These are phyloP conservation scores for Xenentodon cancila DNA, from an alignment of 2,797 vertebrate genomes.

Conservation along the genomic window DNA sequence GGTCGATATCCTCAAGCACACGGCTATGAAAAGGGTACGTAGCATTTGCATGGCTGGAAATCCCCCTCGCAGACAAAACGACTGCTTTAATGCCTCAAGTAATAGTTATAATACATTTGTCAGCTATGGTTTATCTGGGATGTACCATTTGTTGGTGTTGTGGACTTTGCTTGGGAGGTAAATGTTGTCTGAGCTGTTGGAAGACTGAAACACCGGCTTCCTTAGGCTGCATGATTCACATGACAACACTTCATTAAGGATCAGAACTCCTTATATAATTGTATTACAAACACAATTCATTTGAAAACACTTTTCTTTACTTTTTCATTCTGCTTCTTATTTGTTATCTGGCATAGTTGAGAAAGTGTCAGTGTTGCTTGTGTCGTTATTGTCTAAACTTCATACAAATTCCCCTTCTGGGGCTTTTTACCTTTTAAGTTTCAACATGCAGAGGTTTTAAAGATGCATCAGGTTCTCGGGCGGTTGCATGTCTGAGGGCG, in stretches of 20 bases:
- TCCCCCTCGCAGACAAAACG: constrained; percentile 30
- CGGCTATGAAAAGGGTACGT: constrained; percentile 79
- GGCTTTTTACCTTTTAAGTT: neutral
- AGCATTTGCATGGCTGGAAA: constrained; percentile 65
- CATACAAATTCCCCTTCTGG: too few species aligned
- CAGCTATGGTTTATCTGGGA: neutral
- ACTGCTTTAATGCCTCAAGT: constrained; percentile 43
- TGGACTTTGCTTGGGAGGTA: neutral
- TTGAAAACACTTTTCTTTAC: neutral
- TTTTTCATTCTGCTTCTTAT: neutral
- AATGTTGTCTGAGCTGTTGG: constrained; percentile 23
- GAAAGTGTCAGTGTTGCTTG: neutral
- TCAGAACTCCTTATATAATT: neutral
- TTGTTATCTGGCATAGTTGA: neutral
- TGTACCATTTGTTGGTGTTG: too few species aligned
- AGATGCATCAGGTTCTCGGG: constrained; percentile 24
- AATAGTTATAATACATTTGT: constrained; percentile 16
- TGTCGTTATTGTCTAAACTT: neutral
- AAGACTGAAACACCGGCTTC: constrained; percentile 3
- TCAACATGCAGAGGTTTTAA: constrained; percentile 13
- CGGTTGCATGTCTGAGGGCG: too few species aligned
- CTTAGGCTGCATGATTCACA: constrained; percentile 1
- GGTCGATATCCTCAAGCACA: constrained; percentile 60
- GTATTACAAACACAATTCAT: neutral
- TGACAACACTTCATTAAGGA: constrained; percentile 7